Conservation (phyloP, 2,113 vertebrate species). For the Saccopteryx bilineata region DNA sequence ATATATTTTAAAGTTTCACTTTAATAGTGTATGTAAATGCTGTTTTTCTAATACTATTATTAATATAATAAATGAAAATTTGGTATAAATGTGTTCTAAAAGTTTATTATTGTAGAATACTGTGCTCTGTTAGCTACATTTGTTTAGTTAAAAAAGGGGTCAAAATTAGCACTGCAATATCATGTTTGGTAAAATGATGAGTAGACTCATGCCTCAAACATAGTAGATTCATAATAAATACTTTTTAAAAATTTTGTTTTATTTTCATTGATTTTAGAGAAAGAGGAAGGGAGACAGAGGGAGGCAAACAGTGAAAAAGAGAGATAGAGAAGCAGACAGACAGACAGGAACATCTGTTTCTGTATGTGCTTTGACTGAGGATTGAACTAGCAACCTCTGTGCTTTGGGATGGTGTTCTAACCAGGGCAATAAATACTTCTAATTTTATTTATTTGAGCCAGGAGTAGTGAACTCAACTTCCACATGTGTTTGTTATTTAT, state of each 20-base stretch:
- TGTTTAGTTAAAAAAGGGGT: background rate
- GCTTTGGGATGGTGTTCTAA: too few species aligned
- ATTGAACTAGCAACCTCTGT: too few species aligned
- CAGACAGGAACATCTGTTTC: too few species aligned
- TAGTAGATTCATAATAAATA: background rate
- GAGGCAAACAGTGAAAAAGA: too few species aligned
- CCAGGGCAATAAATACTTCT: background rate
- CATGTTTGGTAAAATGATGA: background rate
- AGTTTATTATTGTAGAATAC: background rate
- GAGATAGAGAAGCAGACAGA: too few species aligned
- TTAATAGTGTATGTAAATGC: background rate
- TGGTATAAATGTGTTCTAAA: background rate
- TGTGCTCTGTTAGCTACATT: background rate
- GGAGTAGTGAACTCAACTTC: background rate
- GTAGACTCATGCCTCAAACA: background rate
- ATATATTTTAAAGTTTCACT: background rate
- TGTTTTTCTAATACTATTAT: background rate
- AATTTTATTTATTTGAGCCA: background rate
- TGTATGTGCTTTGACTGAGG: too few species aligned
- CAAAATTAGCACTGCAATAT: background rate
- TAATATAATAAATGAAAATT: background rate
- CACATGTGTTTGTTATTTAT: constrained; percentile 60
- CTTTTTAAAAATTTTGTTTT: background rate
- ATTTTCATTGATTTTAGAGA: too few species aligned
- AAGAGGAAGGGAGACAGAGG: too few species aligned